Conservation (phyloP, 2,888 invertebrate species). For the Yponomeuta sedellus region DNA sequence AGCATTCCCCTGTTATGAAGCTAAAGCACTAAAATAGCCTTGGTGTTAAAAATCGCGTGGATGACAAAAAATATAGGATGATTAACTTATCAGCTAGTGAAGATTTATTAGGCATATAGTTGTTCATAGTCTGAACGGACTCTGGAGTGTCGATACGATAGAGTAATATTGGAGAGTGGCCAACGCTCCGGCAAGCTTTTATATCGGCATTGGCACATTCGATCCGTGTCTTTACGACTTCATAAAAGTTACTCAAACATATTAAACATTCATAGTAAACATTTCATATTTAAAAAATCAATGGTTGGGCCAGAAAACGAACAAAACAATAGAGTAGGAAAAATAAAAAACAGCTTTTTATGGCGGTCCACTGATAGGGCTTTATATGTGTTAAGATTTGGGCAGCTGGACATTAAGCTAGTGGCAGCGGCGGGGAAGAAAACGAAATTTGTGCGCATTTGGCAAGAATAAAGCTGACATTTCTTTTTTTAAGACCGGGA, state of each 20-base stretch:
- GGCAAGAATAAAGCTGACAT: constrained; percentile 42
- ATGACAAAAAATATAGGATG: no score
- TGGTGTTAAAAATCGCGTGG: no score
- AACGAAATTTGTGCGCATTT: constrained; percentile 30
- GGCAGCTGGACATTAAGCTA: constrained; percentile 35
- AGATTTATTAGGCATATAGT: no score
- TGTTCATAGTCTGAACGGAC: no score
- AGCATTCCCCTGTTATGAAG: no score
- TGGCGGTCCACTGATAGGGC: background rate
- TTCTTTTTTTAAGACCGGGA: constrained; percentile 32
- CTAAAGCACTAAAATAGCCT: no score
- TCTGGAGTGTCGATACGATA: constrained; percentile 33
- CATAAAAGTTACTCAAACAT: constrained; percentile 52
- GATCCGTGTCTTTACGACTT: constrained; percentile 53
- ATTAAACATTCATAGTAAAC: background rate
- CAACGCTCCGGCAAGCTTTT: constrained; percentile 47
- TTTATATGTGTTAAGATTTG: constrained; percentile 23
- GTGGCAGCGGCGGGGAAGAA: constrained; percentile 25
- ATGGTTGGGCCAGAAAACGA: no score
- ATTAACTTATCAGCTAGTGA: no score
- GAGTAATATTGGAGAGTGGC: constrained; percentile 46
- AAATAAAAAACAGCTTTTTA: background rate
- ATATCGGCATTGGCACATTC: constrained; percentile 32
- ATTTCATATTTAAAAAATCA: background rate
- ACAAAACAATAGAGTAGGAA: background rate